Evolutionary conservation across 2,888 invertebrate genomes (phyloP), one percentile per base, ranked within the genome.

Genomic region (Diaperis boleti): DNA sequence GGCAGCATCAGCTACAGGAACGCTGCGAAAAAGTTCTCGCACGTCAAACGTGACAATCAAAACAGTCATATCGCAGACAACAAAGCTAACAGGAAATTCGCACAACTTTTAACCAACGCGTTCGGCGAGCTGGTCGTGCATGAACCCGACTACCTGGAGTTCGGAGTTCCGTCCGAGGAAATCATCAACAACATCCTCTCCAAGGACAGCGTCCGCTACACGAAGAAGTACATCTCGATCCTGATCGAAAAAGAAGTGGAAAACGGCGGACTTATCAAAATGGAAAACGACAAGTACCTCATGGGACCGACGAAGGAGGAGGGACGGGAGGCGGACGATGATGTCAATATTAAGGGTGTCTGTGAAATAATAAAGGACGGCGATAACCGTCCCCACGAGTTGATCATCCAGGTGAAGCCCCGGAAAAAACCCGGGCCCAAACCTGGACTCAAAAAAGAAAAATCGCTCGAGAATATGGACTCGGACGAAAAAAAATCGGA

Each of bases 1-100:
- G 93, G 93, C 74, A 91, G 88, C 82, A 91, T 90, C 70, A 92
- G 92, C 83, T 94, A 94, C 79, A 85, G 94, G 73, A 92, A 92
- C 83, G 91, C 92, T 44, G 89, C 90, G 49, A 92, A 88, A 84
- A 82, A 81, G 71, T 78, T 74, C 69, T 78, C 78, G 50, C 79
- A 90, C 86, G 87, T 86, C 82, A 74, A 80, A 67, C 76, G 77
- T 66, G 59, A 65, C 56, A 54, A 59, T 59, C 65, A 66, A 56
- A 41, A 54, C 50, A 52, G 62, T 57, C 54, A 65, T 47, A 49
- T 47, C 62, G 47, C 44, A 55, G 72, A 69, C 63, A 73, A 31
- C 31, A 64, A 74, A 55, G 70, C 74, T 26, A 72, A 75, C 29
- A 72, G 74, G 68, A 80, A 80, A 69, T 82, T 82, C 68, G 76